Percentiles rank a stretch among this genome's conserved stretches.
Evolutionary conservation across 2,888 invertebrate genomes (phyloP).

Genomic region (Aphrophora alni): DNA sequence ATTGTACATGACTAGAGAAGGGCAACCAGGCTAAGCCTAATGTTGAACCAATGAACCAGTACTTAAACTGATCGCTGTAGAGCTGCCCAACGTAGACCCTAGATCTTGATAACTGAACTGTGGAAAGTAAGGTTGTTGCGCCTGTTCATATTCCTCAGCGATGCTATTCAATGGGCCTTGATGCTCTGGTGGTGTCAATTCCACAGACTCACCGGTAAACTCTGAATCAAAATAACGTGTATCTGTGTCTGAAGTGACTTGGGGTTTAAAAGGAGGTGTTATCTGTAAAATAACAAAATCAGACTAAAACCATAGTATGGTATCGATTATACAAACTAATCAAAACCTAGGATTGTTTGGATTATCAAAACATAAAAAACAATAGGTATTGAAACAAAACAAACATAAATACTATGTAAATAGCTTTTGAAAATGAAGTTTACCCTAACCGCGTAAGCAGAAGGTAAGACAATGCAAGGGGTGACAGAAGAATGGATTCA

Average conservation of each 20-base stretch:
- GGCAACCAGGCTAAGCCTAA: background rate
- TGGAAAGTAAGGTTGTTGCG: slow-evolving; percentile 67
- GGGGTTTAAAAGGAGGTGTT: slow-evolving; percentile 91
- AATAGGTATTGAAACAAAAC: too few relatives aligned
- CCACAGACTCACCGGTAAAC: slow-evolving; percentile 97
- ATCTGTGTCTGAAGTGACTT: slow-evolving; percentile 94
- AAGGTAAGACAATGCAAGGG: too few relatives aligned
- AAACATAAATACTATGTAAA: too few relatives aligned
- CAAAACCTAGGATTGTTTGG: too few relatives aligned
- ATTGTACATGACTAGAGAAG: background rate
- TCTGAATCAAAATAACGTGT: slow-evolving; percentile 98
- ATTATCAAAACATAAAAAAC: too few relatives aligned
- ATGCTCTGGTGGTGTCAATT: slow-evolving; percentile 91
- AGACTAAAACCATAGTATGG: too few relatives aligned
- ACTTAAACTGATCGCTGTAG: slow-evolving; percentile 67
- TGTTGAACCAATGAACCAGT: slow-evolving; percentile 57
- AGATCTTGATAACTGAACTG: slow-evolving; percentile 77
- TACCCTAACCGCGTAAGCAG: too few relatives aligned
- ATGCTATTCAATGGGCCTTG: slow-evolving; percentile 65
- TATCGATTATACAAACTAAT: too few relatives aligned
- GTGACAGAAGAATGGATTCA: too few relatives aligned
- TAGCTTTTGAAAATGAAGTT: too few relatives aligned
- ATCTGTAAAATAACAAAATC: slow-evolving; percentile 63
- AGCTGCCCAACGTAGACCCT: slow-evolving; percentile 69
- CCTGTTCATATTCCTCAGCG: slow-evolving; percentile 64